These are phyloP conservation scores for Eulithis testata DNA, from an alignment of 2,888 invertebrate species.

Conservation along the genomic window DNA sequence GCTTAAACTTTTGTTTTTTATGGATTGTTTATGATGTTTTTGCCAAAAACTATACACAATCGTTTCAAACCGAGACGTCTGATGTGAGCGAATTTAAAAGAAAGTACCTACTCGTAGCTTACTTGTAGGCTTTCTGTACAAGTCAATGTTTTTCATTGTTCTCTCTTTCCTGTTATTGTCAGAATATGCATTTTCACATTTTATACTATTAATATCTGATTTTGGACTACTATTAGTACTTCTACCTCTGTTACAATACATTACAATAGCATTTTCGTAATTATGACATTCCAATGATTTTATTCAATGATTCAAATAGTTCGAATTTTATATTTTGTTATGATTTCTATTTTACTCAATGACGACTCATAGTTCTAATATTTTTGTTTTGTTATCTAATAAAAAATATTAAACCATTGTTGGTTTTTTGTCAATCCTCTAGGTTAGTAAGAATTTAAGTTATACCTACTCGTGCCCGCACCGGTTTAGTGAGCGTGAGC, in stretches of 20 bases:
- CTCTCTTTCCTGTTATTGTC: constrained; percentile 22
- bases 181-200: constrained; percentile 33
- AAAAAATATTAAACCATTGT: constrained; percentile 34
- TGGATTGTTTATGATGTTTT: constrained; percentile 34
- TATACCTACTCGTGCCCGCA: no score
- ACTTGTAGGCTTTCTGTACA: constrained; percentile 9
- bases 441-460: no score
- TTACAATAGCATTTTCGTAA: constrained; percentile 40
- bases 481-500: no score
- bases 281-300: constrained; percentile 39
- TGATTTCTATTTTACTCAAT: constrained; percentile 27
- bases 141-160: constrained; percentile 13
- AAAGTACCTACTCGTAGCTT: no score
- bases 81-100: constrained; percentile 36
- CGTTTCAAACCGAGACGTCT: constrained; percentile 13
- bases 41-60: constrained; percentile 33
- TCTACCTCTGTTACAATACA: constrained; percentile 18
- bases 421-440: background rate
- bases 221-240: constrained; percentile 13
- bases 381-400: constrained; percentile 37
- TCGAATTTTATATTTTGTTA: constrained; percentile 36
- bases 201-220: constrained; percentile 17
- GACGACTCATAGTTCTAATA: constrained; percentile 31
- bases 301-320: constrained; percentile 26
- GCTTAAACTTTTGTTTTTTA: constrained; percentile 22